Percentiles rank a stretch among this genome's conserved stretches.
Evolutionary conservation across 2,888 invertebrate species (phyloP).

Genomic region (Thymelicus lineola): DNA sequence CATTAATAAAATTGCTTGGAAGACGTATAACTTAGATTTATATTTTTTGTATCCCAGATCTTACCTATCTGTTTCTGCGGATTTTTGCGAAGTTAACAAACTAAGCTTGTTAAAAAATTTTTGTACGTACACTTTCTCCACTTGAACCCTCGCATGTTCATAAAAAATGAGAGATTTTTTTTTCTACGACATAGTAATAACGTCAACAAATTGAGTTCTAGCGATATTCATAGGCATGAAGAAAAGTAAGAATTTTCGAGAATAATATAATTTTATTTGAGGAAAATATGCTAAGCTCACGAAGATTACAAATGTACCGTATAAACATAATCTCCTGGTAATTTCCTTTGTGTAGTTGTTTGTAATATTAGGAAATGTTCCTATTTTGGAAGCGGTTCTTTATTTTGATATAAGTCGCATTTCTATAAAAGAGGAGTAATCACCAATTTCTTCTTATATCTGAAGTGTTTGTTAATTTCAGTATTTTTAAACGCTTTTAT

Average conservation of each 20-base stretch:
- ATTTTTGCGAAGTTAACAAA: too few species aligned
- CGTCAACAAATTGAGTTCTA: neutral
- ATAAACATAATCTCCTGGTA: slow-evolving; percentile 36
- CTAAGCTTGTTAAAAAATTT: too few species aligned
- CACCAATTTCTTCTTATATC: slow-evolving; percentile 60
- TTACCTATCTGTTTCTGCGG: too few species aligned
- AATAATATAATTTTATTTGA: neutral
- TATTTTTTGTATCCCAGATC: too few species aligned
- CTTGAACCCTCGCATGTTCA: too few species aligned
- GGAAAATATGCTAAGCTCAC: slow-evolving; percentile 22
- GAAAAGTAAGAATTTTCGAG: slow-evolving; percentile 11
- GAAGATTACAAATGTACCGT: slow-evolving; percentile 26
- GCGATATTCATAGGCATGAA: slow-evolving; percentile 1
- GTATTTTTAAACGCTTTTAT: too few species aligned
- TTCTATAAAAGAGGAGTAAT: slow-evolving; percentile 40
- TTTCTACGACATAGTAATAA: too few species aligned
- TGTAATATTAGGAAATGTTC: slow-evolving; percentile 32
- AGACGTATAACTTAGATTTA: too few species aligned
- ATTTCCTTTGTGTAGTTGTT: slow-evolving; percentile 36
- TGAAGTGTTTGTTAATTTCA: slow-evolving; percentile 51
- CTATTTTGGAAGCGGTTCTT: slow-evolving; percentile 29
- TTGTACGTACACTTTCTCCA: too few species aligned
- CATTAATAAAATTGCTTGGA: too few species aligned
- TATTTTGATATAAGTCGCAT: slow-evolving; percentile 33
- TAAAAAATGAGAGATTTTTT: too few species aligned